Evolutionary conservation across 2,888 invertebrate species (phyloP).

Genomic region (Noctua fimbriata): DNA sequence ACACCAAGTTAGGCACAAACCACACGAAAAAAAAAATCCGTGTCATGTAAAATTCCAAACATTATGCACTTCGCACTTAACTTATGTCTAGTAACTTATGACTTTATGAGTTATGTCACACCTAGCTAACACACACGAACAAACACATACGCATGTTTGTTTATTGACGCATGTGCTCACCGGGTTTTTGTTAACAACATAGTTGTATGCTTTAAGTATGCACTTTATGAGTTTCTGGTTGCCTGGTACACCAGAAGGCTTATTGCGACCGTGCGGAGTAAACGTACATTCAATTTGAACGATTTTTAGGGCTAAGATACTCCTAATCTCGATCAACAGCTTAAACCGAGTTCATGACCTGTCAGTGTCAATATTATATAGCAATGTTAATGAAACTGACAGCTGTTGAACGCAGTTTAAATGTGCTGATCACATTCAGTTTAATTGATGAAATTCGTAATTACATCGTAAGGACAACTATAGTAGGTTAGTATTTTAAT

Average conservation of each 20-base stretch:
- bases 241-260: constrained; percentile 9
- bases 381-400: too few relatives aligned
- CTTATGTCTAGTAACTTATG: not conserved
- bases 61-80: constrained; percentile 17
- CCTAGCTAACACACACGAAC: not conserved
- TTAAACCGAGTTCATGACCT: not conserved
- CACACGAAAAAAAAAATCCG: too few relatives aligned
- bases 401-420: not conserved
- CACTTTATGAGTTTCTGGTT: constrained; percentile 41
- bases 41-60: constrained; percentile 14
- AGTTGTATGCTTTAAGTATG: constrained; percentile 1
- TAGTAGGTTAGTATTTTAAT: too few relatives aligned
- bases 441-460: not conserved
- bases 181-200: constrained; percentile 15
- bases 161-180: constrained; percentile 10
- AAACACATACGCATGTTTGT: constrained; percentile 22
- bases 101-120: constrained; percentile 36
- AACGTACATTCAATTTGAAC: not conserved
- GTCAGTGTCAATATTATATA: not conserved
- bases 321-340: not conserved
- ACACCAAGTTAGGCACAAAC: too few relatives aligned
- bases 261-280: not conserved
- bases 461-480: not conserved
- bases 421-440: not conserved
- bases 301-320: not conserved